Evolutionary conservation across 2,888 invertebrate genomes (phyloP).

Genomic region (Drosophila macrospina): DNA sequence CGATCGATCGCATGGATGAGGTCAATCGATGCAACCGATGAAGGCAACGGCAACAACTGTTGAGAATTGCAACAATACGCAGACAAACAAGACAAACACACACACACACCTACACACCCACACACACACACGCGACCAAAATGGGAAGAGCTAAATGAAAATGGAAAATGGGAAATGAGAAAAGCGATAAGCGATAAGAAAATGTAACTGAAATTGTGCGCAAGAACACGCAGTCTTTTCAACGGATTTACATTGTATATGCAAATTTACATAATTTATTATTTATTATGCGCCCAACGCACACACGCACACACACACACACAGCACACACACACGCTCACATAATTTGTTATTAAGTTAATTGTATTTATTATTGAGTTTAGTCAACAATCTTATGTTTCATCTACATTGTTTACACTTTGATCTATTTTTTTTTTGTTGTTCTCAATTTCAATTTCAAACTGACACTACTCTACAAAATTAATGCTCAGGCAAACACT

Average conservation of each 20-base stretch:
- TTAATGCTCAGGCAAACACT: slow-evolving; percentile 72
- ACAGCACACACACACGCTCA: slow-evolving; percentile 22
- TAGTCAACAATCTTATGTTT: slow-evolving; percentile 60
- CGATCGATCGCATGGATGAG: slow-evolving; percentile 7
- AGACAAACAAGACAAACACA: slow-evolving; percentile 16
- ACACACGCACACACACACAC: slow-evolving; percentile 27
- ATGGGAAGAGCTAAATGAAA: slow-evolving; percentile 32
- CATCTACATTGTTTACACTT: slow-evolving; percentile 9
- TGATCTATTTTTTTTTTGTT: slow-evolving; percentile 27
- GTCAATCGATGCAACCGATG: slow-evolving; percentile 23
- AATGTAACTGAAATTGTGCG: slow-evolving; percentile 18
- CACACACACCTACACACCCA: slow-evolving; percentile 11
- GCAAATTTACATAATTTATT: slow-evolving; percentile 55
- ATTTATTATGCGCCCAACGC: slow-evolving; percentile 62
- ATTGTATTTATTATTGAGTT: slow-evolving; percentile 66
- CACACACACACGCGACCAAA: slow-evolving; percentile 57
- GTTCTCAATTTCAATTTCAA: slow-evolving; percentile 18
- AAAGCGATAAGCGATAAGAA: background rate
- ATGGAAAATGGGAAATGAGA: slow-evolving; percentile 12
- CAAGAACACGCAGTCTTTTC: slow-evolving; percentile 13
- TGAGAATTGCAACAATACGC: slow-evolving; percentile 17
- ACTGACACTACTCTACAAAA: slow-evolving; percentile 39
- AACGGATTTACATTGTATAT: slow-evolving; percentile 41
- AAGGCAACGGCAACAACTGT: slow-evolving; percentile 11
- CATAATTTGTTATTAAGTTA: slow-evolving; percentile 69